Evolutionary conservation across 2,797 vertebrate genomes (phyloP).

Genomic region (Silurus aristotelis): DNA sequence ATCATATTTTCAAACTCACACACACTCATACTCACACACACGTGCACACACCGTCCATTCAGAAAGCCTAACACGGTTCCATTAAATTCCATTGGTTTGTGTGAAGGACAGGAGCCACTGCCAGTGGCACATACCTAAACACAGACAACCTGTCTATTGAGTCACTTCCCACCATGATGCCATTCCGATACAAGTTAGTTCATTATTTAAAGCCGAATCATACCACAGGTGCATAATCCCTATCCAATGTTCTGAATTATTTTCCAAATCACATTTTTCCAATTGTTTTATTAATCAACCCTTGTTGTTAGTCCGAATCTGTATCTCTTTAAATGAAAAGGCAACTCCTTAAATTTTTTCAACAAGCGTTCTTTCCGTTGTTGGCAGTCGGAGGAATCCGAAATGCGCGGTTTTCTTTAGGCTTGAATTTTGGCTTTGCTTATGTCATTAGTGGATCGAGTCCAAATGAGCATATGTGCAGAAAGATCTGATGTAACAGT

Average conservation of each 20-base stretch:
- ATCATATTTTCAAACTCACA: conserved; percentile 50
- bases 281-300: neutral
- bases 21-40: conserved; percentile 51
- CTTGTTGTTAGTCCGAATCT: neutral
- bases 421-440: conserved; percentile 35
- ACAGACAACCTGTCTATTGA: conserved; percentile 57
- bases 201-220: conserved; percentile 51
- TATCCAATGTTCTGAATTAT: conserved; percentile 58
- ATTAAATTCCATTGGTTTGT: conserved; percentile 73
- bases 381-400: conserved; percentile 36
- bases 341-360: conserved; percentile 29
- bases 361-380: conserved; percentile 24
- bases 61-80: conserved; percentile 68
- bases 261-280: conserved; percentile 1
- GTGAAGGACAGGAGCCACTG: conserved; percentile 61
- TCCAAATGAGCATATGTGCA: conserved; percentile 40
- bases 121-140: conserved; percentile 58
- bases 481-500: conserved; percentile 39
- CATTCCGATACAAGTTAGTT: conserved; percentile 58
- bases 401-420: conserved; percentile 30
- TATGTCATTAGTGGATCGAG: conserved; percentile 29
- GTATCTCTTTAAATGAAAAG: conserved; percentile 36
- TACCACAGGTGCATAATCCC: conserved; percentile 63
- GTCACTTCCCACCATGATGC: conserved; percentile 56
- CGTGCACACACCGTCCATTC: conserved; percentile 49